Conservation (phyloP, 2,888 invertebrate species). For the Pomacea canaliculata region DNA sequence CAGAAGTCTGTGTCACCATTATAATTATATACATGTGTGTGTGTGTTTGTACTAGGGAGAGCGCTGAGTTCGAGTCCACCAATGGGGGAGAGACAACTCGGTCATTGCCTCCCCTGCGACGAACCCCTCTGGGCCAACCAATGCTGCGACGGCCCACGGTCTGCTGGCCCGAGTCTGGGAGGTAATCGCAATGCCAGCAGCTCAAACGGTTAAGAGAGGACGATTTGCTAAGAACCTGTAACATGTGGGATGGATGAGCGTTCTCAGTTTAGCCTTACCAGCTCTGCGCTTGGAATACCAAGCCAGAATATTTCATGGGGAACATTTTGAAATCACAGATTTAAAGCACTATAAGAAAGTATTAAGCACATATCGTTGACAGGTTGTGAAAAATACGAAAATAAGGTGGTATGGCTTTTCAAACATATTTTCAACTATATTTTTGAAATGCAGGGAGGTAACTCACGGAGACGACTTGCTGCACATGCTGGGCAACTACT, state of each 20-base stretch:
- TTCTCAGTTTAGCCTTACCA: too few species aligned
- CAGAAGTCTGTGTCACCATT: background rate
- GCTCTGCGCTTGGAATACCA: too few species aligned
- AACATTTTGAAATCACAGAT: too few species aligned
- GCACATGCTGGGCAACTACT: constrained; percentile 19
- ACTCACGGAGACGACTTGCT: constrained; percentile 13
- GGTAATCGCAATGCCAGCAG: background rate
- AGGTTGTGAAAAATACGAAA: too few species aligned
- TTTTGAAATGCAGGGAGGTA: too few species aligned
- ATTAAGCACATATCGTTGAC: too few species aligned
- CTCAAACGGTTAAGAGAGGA: background rate
- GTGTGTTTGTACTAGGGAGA: background rate
- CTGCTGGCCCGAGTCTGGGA: background rate
- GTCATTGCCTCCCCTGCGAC: background rate
- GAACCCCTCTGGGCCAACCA: background rate
- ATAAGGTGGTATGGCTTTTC: too few species aligned
- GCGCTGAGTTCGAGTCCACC: background rate
- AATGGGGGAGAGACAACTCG: constrained; percentile 2
- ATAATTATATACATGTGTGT: background rate
- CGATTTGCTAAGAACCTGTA: background rate
- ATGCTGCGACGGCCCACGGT: constrained; percentile 11
- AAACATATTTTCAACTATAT: too few species aligned
- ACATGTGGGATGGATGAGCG: too few species aligned
- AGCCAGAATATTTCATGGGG: too few species aligned
- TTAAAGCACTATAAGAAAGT: too few species aligned